These are phyloP conservation scores for Podarcis muralis DNA, from an alignment of 2,113 vertebrate genomes.

Conservation along the genomic window DNA sequence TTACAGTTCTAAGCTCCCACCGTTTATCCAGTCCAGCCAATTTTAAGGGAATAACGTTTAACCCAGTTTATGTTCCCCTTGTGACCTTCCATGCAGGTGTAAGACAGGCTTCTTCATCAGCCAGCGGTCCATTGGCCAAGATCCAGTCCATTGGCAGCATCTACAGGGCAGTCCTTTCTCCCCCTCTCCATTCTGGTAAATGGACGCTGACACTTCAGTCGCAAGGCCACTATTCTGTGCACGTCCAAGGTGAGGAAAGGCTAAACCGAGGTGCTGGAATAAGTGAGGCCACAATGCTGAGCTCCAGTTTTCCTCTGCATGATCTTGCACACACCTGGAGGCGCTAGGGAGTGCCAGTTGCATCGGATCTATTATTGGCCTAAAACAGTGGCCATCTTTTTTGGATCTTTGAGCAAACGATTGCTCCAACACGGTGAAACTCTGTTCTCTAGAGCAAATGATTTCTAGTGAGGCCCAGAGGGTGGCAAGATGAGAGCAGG, in stretches of 20 bases:
- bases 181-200: constrained; percentile 73
- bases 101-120: constrained; percentile 49
- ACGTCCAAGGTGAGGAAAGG: constrained; percentile 77
- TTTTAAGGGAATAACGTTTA: neutral
- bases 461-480: neutral
- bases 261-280: neutral
- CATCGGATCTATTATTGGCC: neutral
- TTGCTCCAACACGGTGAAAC: neutral
- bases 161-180: constrained; percentile 74
- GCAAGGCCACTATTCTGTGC: constrained; percentile 72
- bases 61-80: neutral
- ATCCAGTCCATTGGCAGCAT: constrained; percentile 65
- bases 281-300: neutral
- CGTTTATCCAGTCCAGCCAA: too few relatives aligned
- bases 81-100: constrained; percentile 34
- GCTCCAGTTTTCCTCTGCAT: neutral
- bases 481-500: too few relatives aligned
- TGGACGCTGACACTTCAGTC: constrained; percentile 78
- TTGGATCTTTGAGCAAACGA: neutral
- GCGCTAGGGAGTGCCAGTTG: neutral
- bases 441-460: neutral
- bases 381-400: neutral
- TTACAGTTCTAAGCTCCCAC: too few relatives aligned
- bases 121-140: constrained; percentile 59
- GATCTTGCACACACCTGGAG: neutral